phyloP scores from a whole-genome alignment of 2,888 invertebrate genomes.

The Rapana venosa region DNA sequence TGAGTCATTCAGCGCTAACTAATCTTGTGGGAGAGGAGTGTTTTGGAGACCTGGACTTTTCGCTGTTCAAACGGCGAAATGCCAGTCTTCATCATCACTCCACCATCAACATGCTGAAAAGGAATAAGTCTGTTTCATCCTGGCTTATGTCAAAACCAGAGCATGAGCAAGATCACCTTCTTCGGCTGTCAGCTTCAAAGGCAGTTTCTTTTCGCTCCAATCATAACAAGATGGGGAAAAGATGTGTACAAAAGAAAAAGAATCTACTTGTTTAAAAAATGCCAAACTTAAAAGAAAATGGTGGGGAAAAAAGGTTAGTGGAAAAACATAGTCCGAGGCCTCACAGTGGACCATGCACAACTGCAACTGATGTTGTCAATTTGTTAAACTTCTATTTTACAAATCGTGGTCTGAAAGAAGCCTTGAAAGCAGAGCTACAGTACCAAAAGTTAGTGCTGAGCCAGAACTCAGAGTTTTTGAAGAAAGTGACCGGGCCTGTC shows the following conservation, averaged over 20 bases:
- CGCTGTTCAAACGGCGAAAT: slow-evolving; percentile 34
- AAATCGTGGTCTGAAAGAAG: background rate
- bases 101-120: slow-evolving; percentile 37
- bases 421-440: background rate
- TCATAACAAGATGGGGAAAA: background rate
- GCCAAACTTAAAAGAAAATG: background rate
- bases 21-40: slow-evolving; percentile 27
- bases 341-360: background rate
- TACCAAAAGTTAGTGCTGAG: background rate
- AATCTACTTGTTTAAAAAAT: background rate
- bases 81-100: slow-evolving; percentile 36
- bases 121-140: slow-evolving; percentile 29
- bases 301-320: background rate
- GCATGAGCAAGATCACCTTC: slow-evolving; percentile 7
- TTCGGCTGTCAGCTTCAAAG: slow-evolving; percentile 21
- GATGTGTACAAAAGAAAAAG: background rate
- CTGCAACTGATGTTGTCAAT: background rate
- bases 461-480: background rate
- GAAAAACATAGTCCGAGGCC: background rate
- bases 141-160: background rate
- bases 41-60: slow-evolving; percentile 33
- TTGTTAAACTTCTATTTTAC: background rate
- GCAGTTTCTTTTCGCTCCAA: background rate
- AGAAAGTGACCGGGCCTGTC: background rate
- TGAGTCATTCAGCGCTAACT: slow-evolving; percentile 22